Conservation (phyloP, 2,888 invertebrate species). For the Chrysolina americana region DNA sequence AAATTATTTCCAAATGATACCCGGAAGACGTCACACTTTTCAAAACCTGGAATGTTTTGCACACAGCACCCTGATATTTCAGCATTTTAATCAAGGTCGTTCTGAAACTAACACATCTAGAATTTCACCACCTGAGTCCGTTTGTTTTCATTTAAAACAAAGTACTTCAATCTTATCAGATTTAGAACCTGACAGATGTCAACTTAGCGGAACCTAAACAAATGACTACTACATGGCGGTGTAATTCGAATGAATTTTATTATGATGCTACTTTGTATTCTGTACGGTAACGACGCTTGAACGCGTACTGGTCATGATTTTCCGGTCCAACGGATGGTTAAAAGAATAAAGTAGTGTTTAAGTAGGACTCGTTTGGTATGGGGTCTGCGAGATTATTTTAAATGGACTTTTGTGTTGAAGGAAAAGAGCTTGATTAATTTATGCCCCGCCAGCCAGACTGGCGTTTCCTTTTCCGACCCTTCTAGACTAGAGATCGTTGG, state of each 20-base stretch:
- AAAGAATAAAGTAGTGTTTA: slow-evolving; percentile 21
- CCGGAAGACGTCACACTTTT: too few relatives aligned
- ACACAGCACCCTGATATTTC: too few relatives aligned
- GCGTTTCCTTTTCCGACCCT: slow-evolving; percentile 1
- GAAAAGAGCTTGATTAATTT: slow-evolving; percentile 12
- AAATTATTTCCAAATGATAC: too few relatives aligned
- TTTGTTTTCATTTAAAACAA: neutral
- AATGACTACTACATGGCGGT: slow-evolving; percentile 24
- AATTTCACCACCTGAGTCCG: neutral
- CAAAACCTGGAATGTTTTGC: too few relatives aligned
- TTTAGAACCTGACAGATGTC: slow-evolving; percentile 25
- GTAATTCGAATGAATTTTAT: slow-evolving; percentile 32
- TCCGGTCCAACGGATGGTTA: slow-evolving; percentile 30
- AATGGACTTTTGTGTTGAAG: slow-evolving; percentile 20
- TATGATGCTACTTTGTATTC: slow-evolving; percentile 27
- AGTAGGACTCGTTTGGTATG: slow-evolving; percentile 14
- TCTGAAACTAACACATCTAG: too few relatives aligned
- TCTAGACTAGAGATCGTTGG: neutral
- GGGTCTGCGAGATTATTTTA: slow-evolving; percentile 17
- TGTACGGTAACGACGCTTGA: neutral
- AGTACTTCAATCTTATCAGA: slow-evolving; percentile 15
- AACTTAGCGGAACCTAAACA: slow-evolving; percentile 24
- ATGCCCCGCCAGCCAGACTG: slow-evolving; percentile 11
- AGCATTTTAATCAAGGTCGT: too few relatives aligned
- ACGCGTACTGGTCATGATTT: slow-evolving; percentile 14